Evolutionary conservation across 2,888 invertebrate genomes (phyloP), one percentile per base, ranked within the genome.

Genomic region (Cordilura impudica): DNA sequence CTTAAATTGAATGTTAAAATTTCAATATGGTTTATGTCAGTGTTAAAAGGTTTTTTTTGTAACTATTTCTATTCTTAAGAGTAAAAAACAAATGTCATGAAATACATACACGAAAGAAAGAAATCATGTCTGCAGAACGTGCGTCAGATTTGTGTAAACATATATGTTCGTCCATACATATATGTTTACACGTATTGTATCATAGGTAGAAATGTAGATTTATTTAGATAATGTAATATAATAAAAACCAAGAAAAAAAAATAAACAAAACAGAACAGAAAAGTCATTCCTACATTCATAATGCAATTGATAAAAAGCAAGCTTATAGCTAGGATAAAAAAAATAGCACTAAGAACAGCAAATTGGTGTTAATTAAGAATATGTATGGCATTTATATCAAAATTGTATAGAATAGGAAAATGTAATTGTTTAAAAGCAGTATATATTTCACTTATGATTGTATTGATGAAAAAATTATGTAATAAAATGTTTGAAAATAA

Each of bases 1-100:
- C 49, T 75, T 63, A 56, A 63, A 43, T 61, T 69, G 69, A 56
- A 63, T 61, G 19, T 12, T 49, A 7, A 49, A 49, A n/a, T 5
- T 47, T 23, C 51, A n/a, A 26, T 47, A 49, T 19, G 60, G 4
- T 58, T 67, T 39, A 16, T 60, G 21, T 56, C 31, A 45, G 31
- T 35, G 35, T 66, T 31, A 39, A 65, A 73, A 58, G 39, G 51
- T 51, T 29, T 56, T 26, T 54, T 2, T n/a, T 14, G n/a, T 1
- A 58, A n/a, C 18, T 26, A 39, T 21, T 31, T 19, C 45, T 12
- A 16, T 39, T 54, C 35, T 23, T 51, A 29, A 14, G 31, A n/a
- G 35, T 10, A n/a, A n/a, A n/a, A 60, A 56, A 16, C 12, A 47
- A 61, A 51, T 70, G 39, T 51, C 39, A 51, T 39, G 10, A 39